Evolutionary conservation across 2,888 invertebrate genomes (phyloP), one percentile per base, ranked within the genome.

Genomic region (Aspidapion aeneum): DNA sequence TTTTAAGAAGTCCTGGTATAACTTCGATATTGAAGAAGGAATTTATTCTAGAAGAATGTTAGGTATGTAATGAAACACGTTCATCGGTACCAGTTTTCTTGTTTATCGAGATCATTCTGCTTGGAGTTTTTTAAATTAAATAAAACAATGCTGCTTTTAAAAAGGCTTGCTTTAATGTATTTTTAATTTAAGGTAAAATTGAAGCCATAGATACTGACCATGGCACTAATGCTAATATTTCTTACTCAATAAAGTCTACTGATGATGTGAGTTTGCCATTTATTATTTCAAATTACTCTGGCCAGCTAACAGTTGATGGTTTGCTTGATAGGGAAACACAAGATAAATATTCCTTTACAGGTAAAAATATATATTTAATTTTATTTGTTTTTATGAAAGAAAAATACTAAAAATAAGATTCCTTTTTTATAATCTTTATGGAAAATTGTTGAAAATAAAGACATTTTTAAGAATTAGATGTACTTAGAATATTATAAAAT

Each of bases 1-100:
- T 67, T 94, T 94, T 69, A 88, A 88, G 69, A 90, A 91, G 70
- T 86, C 91, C 0, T 91, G 89, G 87, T 94, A 94, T 74, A 89
- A 85, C 58, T 94, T 94, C 69, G 90, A 92, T 72, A 85, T 92
- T 0, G 85, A 89, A 59, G 95, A 95, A 80, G 92, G 93, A 0
- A 83, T 85, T 20, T 93, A 93, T 74, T 84, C 86, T 0, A 83
- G 86, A 68, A 85, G 85, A 67, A 85, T 89, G 1, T 79, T 95
- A 51, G 94, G 94, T 0, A 87, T 85, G 62, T 60, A n/a, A 5
- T 7, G 5, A 52, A 35, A n/a, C n/a, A n/a, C n/a, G n/a, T n/a
- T n/a, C n/a, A n/a, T n/a, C n/a, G n/a, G n/a, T n/a, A n/a, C n/a
- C n/a, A n/a, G n/a, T n/a, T n/a, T n/a, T n/a, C n/a, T n/a, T n/a